Evolutionary conservation across 2,113 vertebrate genomes (phyloP).

Genomic region (Macaca mulatta): DNA sequence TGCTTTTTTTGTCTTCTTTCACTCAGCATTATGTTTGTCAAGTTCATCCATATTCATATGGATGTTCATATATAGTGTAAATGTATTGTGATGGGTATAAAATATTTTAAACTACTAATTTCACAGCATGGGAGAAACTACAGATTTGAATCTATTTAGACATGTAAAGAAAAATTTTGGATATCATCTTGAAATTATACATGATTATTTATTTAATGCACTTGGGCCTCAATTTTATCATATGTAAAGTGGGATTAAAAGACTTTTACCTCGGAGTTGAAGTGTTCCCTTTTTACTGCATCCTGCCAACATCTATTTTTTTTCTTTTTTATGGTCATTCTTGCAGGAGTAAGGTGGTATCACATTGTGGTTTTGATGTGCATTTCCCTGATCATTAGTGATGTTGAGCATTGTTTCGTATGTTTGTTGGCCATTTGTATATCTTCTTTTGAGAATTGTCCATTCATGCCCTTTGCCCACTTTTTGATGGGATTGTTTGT

Average conservation of each 20-base stretch:
- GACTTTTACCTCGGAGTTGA: background rate
- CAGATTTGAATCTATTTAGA: background rate
- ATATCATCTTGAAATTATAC: background rate
- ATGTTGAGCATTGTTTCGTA: no score
- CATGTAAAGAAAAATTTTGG: background rate
- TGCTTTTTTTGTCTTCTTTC: background rate
- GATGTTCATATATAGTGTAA: background rate
- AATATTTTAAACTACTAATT: background rate
- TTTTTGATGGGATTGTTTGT: no score
- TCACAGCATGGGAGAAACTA: background rate
- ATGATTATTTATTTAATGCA: background rate
- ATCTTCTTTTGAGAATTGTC: no score
- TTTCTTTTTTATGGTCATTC: no score
- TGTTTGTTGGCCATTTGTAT: no score
- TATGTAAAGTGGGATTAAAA: background rate
- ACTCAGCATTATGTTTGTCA: background rate
- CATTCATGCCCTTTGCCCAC: no score
- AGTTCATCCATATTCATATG: background rate
- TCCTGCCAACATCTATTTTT: no score
- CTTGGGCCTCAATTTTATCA: background rate
- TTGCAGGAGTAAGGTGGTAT: no score
- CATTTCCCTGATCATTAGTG: no score
- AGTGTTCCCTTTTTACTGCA: no score
- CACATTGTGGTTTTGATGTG: no score
- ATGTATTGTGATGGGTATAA: background rate